Evolutionary conservation across 2,888 invertebrate species (phyloP), one percentile per base, ranked within the genome.

Genomic region (Eremobia ochroleuca): DNA sequence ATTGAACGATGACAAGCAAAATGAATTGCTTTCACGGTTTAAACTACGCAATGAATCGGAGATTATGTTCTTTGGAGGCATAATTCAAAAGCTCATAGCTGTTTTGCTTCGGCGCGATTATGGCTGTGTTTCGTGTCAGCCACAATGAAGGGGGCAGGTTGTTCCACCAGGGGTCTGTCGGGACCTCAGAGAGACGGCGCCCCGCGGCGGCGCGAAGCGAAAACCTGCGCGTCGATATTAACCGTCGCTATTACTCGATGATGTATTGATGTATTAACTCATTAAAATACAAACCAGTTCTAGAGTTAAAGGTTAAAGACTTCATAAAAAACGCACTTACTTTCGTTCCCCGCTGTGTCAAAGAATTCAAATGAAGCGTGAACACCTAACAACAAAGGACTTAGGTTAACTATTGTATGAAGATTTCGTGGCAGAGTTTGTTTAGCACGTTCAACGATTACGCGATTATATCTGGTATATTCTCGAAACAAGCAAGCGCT

Each of bases 181-280:
- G 94, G 88, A 85, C 92, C 90, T 94, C 90, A 93, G 91, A 93
- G 89, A 85, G 87, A 85, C 73, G 93, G 91, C 92, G 72, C 91
- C 96, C 96, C 92, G 95, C 94, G 92, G 96, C 66, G 96, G 89
- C 89, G 90, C 86, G 93, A 93, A 94, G 94, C 93, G 92, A 94
- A 94, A 93, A 94, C 93, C 91, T 88, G 92, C 93, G 90, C 93
- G 93, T 90, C 93, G 91, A 94, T 95, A 95, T 94, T 92, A 94
- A 92, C 89, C 89, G 82, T 90, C 83, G 87, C 89, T 91, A 93
- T 93, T 93, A 94, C 88, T 89, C 90, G 92, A 95, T 94, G 95
- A 96, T 96, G 93, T 93, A 96, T 96, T 93, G 95, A 95, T 92
- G 93, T 94, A 95, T 96, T 95, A 94, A 95, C 95, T 96, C 93